Evolutionary conservation across 2,888 invertebrate genomes (phyloP), one percentile per base, ranked within the genome.

Genomic region (Mechanitis mazaeus): DNA sequence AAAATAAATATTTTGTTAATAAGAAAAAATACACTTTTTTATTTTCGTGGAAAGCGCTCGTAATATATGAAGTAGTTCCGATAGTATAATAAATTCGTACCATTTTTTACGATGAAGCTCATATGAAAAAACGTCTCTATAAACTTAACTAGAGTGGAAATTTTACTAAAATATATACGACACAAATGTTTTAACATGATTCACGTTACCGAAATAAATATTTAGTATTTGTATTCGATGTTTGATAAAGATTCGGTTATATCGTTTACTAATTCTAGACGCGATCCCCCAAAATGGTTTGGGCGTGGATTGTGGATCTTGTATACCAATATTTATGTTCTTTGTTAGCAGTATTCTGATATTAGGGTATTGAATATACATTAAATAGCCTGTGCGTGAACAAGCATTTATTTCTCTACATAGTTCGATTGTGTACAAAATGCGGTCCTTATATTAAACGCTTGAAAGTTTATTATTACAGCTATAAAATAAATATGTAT

Each of bases 331-430:
- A 73, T 77, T 78, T 78, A 77, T 75, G 60, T 68, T 68, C 70
- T 56, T 63, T 68, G 66, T 63, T 63, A 50, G 55, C 47, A 56
- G 50, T 57, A 46, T 54, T 9, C 59, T 47, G 50, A 55, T 64
- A 64, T 59, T 62, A 47, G 56, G 58, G 28, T 45, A 56, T 56
- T 55, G 65, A 73, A 70, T 71, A 68, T 64, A 68, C 71, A 65
- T 72, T 69, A 76, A 78, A 77, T 77, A 75, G 69, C 71, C 74
- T 76, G 72, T 75, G 80, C 81, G 55, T 56, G 45, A 54, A 59
- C 58, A 53, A 38, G 58, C 47, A 45, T 54, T 54, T 58, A 54
- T 54, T 54, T 7, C n/a, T 4, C 3, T 58, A 50, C 31, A 9
- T 50, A 11, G 11, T 50, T 28, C 9, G 31, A 31, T 9, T 31